Conservation (phyloP, 2,888 invertebrate genomes). For the Drosophila eohydei region DNA sequence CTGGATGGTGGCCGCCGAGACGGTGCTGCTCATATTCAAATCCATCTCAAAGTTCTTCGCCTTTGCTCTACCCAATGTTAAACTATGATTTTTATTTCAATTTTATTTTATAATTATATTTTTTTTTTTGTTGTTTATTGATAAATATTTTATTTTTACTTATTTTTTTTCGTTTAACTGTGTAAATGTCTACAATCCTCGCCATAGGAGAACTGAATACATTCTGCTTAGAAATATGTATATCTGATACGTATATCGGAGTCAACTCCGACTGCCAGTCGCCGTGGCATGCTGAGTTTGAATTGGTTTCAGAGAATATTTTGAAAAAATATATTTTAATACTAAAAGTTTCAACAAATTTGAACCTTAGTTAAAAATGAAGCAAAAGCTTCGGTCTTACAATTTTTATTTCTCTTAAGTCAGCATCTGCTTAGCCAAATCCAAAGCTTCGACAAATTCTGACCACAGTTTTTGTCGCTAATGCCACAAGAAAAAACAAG, state of each 20-base stretch:
- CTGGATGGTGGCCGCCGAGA: slow-evolving; percentile 37
- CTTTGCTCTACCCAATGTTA: not conserved
- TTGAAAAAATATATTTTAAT: too few species aligned
- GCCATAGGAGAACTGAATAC: slow-evolving; percentile 19
- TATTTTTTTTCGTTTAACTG: slow-evolving; percentile 3
- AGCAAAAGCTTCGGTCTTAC: too few species aligned
- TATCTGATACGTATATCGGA: too few species aligned
- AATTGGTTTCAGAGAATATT: not conserved
- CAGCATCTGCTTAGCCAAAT: not conserved
- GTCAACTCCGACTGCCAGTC: not conserved
- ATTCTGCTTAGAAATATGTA: not conserved
- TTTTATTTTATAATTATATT: not conserved
- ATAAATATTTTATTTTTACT: slow-evolving; percentile 3
- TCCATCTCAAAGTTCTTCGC: slow-evolving; percentile 24
- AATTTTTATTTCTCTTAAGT: not conserved
- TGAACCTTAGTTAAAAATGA: too few species aligned
- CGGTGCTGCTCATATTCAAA: not conserved
- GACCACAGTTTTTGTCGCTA: not conserved
- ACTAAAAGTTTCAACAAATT: too few species aligned
- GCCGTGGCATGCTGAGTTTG: slow-evolving; percentile 10
- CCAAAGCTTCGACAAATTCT: not conserved
- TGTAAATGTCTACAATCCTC: slow-evolving; percentile 24
- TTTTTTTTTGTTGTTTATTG: slow-evolving; percentile 15
- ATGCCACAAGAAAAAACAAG: not conserved
- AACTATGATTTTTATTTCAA: not conserved